phyloP scores from a whole-genome alignment of 2,113 vertebrate species.

The Austrofundulus limnaeus region DNA sequence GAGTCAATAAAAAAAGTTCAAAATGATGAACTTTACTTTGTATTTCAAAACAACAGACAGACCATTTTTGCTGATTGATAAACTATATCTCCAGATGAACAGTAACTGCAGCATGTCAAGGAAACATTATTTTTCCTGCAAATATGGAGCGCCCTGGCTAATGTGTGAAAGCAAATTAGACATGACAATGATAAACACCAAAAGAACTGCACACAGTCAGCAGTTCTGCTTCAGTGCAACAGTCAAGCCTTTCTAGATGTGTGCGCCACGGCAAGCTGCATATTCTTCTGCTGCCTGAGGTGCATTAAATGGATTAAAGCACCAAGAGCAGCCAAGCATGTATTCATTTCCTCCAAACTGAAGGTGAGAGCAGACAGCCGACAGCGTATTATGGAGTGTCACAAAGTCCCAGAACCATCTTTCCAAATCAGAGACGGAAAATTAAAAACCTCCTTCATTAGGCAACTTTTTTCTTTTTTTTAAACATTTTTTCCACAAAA shows the following conservation, averaged over 20 bases:
- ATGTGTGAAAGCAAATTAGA: conserved; percentile 30
- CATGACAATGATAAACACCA: conserved; percentile 42
- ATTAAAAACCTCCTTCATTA: conserved; percentile 54
- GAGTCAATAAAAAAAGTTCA: not conserved
- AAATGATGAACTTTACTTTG: not conserved
- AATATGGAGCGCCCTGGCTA: conserved; percentile 29
- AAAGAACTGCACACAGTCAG: conserved; percentile 38
- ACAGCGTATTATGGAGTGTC: conserved; percentile 54
- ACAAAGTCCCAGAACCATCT: conserved; percentile 54
- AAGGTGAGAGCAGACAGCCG: conserved; percentile 41
- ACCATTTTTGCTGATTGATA: conserved; percentile 1
- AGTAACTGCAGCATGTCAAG: conserved; percentile 16
- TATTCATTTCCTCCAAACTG: conserved; percentile 66
- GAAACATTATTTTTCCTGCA: conserved; percentile 10
- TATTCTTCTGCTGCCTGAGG: conserved; percentile 57
- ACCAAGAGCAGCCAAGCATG: conserved; percentile 62
- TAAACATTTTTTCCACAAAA: not conserved
- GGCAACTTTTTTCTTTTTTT: conserved; percentile 1
- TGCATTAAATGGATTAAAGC: conserved; percentile 74
- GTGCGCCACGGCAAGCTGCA: conserved; percentile 37
- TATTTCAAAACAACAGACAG: conserved; percentile 8
- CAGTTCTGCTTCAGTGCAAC: conserved; percentile 51
- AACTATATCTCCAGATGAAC: conserved; percentile 9
- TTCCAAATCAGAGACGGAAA: conserved; percentile 43
- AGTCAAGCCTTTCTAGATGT: conserved; percentile 52